Base-by-base conservation (phyloP, 2,888 invertebrate genomes). In the Trachelus tabidus region DNA sequence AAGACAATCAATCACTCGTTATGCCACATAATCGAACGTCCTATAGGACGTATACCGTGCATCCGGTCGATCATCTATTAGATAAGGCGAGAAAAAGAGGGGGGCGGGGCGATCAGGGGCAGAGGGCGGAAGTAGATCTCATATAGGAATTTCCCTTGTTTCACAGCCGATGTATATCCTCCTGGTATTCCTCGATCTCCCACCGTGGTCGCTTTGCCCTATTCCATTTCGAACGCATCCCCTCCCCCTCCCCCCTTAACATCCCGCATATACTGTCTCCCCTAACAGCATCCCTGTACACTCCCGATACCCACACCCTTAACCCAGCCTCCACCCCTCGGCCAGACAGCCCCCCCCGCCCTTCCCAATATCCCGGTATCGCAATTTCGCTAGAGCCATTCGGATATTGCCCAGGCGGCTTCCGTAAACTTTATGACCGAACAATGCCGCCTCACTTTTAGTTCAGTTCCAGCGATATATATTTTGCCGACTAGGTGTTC, bases 391-490 rank as follows among this genome's bases (percentile, higher is more conserved):
- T 77, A 37, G 79, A 80, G 76, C 83, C 79, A 81, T 80, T 82
- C 83, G 80, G 83, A 83, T 83, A 84, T 84, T 82, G 82, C 81
- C 81, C 80, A 76, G 77, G 76, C 80, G 79, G 82, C 80, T 82
- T 83, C 81, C 82, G 80, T 76, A 79, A 82, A 82, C 81, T 84
- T 83, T 83, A 83, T 82, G 84, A 81, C 78, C 81, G 78, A 82
- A 81, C 84, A 83, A 84, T 83, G 76, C 82, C 78, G 75, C 79
- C 83, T 83, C 80, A 83, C 80, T 81, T 78, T 78, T 79, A 76
- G 56, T 77, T 79, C 76, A 40, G 75, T 73, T 71, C 76, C 23
- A 56, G 35, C 33, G 75, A 78, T 73, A 73, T 71, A 33, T 77
- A 35, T 71, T 71, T 34, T 30, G 12, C 71, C 71, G 33, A 56